Evolutionary conservation across 2,888 invertebrate species (phyloP), one percentile per base, ranked within the genome.

Genomic region (Dicyrtomina minuta): DNA sequence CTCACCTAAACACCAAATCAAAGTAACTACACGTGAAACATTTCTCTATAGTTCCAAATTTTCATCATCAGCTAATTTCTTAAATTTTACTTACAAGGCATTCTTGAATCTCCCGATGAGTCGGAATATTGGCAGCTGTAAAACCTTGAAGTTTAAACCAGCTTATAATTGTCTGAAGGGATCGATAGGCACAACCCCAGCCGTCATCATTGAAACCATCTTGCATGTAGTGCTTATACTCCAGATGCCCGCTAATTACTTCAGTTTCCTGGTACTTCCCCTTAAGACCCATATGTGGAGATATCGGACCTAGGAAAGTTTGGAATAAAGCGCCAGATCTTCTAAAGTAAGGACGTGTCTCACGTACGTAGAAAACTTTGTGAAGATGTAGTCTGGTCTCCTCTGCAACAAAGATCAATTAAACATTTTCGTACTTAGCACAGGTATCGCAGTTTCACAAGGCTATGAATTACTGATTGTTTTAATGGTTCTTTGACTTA

Each of bases 171-270:
- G 98, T 97, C 84, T 99, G 99, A 79, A 99, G 85, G 0, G 97
- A 97, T 72, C 99, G 87, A 81, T 99, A 99, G 0, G 99, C 99
- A 84, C 99, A 99, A 4, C 99, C 99, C 99, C 99, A 99, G n/a
- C 96, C 96, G 81, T 91, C 90, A 80, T 99, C 99, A 82, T 97
- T 91, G 81, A 94, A 88, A 76, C 88, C 87, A 80, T 97, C 91
- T 82, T 97, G 96, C 89, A 94, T 90, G 82, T 99, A 99, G 82
- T 99, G 99, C 81, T 95, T 91, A 83, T 99, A 99, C 20, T 89
- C 85, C 81, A 99, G 99, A 74, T 88, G 86, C 1, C 99, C 99
- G 74, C 88, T 85, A 2, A 98, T 74, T 20, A 75, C 66, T 71
- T 75, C 72, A 0, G 75, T 77, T 51, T 73, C 85, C 26, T 83